These are phyloP conservation scores for Limulus polyphemus DNA, from an alignment of 2,888 invertebrate species.

Conservation along the genomic window DNA sequence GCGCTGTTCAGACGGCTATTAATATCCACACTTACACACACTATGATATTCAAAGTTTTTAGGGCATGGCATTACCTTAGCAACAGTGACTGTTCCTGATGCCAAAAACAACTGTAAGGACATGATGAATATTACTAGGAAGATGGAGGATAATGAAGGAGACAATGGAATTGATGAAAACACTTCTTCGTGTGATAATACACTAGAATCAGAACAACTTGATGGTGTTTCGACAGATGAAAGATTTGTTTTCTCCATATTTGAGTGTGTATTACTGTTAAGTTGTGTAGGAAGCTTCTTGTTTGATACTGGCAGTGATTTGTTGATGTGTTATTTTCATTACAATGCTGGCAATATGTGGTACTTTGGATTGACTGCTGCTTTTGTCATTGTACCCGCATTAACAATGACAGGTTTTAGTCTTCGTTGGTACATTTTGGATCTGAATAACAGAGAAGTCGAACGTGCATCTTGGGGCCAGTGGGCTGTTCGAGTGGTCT, in stretches of 20 bases:
- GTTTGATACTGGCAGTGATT: slow-evolving; percentile 27
- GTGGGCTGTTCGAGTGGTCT: slow-evolving; percentile 27
- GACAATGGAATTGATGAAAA: not conserved
- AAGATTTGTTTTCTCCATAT: slow-evolving; percentile 10
- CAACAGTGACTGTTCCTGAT: too few relatives aligned
- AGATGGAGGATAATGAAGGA: not conserved
- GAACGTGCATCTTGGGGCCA: slow-evolving; percentile 16
- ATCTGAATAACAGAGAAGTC: slow-evolving; percentile 19
- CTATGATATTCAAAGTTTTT: too few relatives aligned
- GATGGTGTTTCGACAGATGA: slow-evolving; percentile 8
- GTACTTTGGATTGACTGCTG: slow-evolving; percentile 55
- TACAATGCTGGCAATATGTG: slow-evolving; percentile 35
- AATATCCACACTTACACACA: too few relatives aligned
- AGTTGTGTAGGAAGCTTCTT: slow-evolving; percentile 26
- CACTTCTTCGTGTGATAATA: not conserved
- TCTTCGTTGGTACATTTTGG: slow-evolving; percentile 47
- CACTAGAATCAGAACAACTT: not conserved
- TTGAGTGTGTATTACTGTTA: slow-evolving; percentile 23
- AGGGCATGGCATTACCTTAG: too few relatives aligned
- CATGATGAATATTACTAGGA: too few relatives aligned
- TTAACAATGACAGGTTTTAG: slow-evolving; percentile 61
- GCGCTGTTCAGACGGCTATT: too few relatives aligned
- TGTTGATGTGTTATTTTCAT: slow-evolving; percentile 23
- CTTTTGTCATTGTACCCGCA: slow-evolving; percentile 58
- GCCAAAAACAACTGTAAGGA: too few relatives aligned